phyloP scores from a whole-genome alignment of 2,113 vertebrate genomes.

The Sprattus sprattus region DNA sequence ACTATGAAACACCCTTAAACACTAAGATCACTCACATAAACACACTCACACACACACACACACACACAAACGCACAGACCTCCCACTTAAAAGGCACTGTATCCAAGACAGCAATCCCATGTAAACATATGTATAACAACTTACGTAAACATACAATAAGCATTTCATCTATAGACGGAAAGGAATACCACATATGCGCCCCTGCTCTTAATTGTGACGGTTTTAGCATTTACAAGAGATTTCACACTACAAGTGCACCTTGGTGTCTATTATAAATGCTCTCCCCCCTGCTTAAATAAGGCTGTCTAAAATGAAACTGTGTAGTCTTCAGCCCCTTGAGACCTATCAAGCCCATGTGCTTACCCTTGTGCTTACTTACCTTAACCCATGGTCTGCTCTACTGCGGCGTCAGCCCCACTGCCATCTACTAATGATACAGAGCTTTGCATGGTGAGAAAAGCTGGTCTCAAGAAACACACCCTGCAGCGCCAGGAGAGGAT shows the following conservation, averaged over 20 bases:
- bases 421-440: conserved; percentile 23
- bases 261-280: not conserved
- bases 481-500: conserved; percentile 15
- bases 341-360: not conserved
- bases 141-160: not conserved
- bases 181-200: not conserved
- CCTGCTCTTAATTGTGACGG: not conserved
- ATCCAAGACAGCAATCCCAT: not conserved
- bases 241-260: not conserved
- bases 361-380: conserved; percentile 2
- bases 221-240: not conserved
- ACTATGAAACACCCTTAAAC: not conserved
- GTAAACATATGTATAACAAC: not conserved
- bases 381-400: not conserved
- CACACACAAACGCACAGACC: not conserved
- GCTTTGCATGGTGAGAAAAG: conserved; percentile 15
- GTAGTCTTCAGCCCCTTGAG: not conserved
- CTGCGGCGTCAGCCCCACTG: conserved; percentile 14
- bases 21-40: not conserved
- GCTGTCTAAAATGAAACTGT: not conserved
- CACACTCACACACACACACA: not conserved
- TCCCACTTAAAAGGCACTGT: not conserved
- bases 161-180: not conserved
- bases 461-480: conserved; percentile 17
- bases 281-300: not conserved